A percentile compares a stretch with the other conserved stretches of the same genome.
These are phyloP conservation scores for Muscicapa adusta DNA, from an alignment of 2,113 vertebrate species.

Conservation along the genomic window DNA sequence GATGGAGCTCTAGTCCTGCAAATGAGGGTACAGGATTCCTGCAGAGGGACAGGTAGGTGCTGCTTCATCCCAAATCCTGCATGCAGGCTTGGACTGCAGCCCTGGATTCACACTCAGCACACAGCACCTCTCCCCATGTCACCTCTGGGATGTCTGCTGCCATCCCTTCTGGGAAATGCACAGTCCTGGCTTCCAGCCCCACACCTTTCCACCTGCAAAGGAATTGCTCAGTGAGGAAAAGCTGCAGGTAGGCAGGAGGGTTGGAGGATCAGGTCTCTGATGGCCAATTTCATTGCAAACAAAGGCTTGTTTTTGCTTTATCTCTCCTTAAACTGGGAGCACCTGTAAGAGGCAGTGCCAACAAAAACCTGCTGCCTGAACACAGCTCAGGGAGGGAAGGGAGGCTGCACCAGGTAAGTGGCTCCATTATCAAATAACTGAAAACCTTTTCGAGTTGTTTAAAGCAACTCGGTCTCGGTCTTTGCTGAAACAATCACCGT, in stretches of 20 bases:
- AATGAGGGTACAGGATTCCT: background rate
- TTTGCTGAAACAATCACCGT: background rate
- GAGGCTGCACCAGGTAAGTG: background rate
- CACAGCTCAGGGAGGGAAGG: background rate
- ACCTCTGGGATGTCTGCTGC: background rate
- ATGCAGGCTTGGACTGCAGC: background rate
- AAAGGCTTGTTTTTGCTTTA: background rate
- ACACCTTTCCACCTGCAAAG: background rate
- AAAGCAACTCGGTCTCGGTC: background rate
- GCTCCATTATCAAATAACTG: background rate
- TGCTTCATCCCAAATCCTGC: background rate
- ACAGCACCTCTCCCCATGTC: fast-evolving
- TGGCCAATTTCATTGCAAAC: background rate
- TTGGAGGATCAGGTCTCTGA: background rate
- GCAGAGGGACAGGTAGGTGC: background rate
- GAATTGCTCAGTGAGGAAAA: background rate
- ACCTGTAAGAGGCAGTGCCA: background rate
- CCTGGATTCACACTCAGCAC: background rate
- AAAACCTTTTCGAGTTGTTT: background rate
- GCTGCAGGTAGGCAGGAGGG: background rate
- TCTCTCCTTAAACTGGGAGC: background rate
- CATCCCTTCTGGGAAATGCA: background rate
- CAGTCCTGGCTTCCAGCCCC: background rate
- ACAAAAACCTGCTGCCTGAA: background rate
- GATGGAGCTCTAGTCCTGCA: background rate